Evolutionary conservation across 2,797 vertebrate species (phyloP), one percentile per base, ranked within the genome.

Genomic region (Nannoperca australis): DNA sequence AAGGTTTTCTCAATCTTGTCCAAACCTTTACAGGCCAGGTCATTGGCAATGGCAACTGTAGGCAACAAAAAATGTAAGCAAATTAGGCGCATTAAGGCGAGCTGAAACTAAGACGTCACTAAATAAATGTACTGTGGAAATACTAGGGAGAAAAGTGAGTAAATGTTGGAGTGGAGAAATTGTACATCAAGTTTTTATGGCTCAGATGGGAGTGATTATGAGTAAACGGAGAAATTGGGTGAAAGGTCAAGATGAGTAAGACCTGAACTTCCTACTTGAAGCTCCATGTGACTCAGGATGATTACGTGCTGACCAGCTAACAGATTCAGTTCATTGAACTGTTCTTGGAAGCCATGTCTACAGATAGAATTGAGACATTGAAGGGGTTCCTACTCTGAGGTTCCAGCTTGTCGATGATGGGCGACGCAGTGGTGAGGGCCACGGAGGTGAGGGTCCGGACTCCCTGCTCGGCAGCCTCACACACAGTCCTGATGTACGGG

Each of bases 1-100:
- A 98, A 85, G n/a, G 92, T 96, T 85, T 96, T 96, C 94, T 99
- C 97, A 62, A 99, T 96, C 91, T 91, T 96, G 92, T 99, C 97
- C 79, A 99, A 91, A 82, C 97, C 96, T 90, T 96, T 96, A 72
- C 98, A 99, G 1, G 97, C 97, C 84, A 97, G 95, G 79, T 88
- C 93, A 78, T 99, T 99, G 90, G 97, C 97, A 81, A 96, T 85
- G 18, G 95, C 93, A 94, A 99, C 97, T 99, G 84, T 2, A 42
- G 36, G 73, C 11, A 70, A 55, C 8, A 70, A 24, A n/a, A 50
- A 38, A 61, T 24, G 3, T 32, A n/a, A 40, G 8, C 14, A 3
- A 20, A 56, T 6, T 11, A 32, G 9, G 24, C 22, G 11, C 11
- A n/a, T 36, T 9, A 32, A 74, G 8, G 15, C 4, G 42, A 58